These are phyloP conservation scores for Lasioglossum leucozonium DNA, from an alignment of 2,888 invertebrate genomes.

Conservation along the genomic window DNA sequence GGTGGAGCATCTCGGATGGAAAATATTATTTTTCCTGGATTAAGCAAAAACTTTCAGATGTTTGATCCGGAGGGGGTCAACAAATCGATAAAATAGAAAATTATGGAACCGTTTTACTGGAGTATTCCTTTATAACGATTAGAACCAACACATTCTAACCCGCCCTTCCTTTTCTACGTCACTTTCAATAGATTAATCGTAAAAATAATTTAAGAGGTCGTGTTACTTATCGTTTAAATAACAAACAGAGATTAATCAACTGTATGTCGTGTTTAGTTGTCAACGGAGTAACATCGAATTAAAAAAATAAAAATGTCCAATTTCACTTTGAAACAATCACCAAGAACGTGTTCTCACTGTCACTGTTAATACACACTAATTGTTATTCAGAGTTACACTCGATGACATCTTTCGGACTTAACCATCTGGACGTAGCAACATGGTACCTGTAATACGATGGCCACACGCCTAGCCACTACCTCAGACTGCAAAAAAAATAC, in stretches of 20 bases:
- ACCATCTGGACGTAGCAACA: not conserved
- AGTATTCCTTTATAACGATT: not conserved
- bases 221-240: not conserved
- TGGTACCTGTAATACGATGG: constrained; percentile 73
- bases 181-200: not conserved
- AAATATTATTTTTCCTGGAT: too few relatives aligned
- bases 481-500: constrained; percentile 73
- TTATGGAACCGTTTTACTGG: not conserved
- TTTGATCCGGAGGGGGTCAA: not conserved
- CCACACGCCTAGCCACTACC: constrained; percentile 72
- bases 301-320: not conserved
- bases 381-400: constrained; percentile 5
- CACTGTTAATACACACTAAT: constrained; percentile 27
- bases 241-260: not conserved
- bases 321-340: constrained; percentile 28
- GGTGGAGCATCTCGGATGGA: too few relatives aligned
- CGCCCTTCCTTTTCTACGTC: not conserved
- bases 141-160: not conserved
- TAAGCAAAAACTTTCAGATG: too few relatives aligned
- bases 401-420: not conserved
- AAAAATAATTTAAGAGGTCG: not conserved
- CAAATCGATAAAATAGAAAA: not conserved
- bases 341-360: constrained; percentile 12
- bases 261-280: not conserved
- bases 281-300: not conserved